phyloP scores from a whole-genome alignment of 2,888 invertebrate genomes.

The Erynnis tages region DNA sequence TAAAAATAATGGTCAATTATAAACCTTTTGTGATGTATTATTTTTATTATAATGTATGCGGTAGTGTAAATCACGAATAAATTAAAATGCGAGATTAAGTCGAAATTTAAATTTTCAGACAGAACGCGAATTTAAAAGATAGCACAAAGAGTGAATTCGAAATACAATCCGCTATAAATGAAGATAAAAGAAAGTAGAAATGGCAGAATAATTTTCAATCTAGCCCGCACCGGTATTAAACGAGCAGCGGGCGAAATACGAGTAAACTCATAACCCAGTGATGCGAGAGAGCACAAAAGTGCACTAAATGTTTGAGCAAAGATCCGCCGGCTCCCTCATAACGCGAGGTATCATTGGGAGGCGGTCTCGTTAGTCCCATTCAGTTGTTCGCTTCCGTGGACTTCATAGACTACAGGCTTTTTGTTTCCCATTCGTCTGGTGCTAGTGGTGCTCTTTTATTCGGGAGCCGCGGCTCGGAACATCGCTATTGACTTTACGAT shows the following conservation, averaged over 20 bases:
- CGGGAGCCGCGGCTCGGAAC: slow-evolving; percentile 37
- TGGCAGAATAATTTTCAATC: slow-evolving; percentile 1
- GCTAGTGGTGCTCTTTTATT: slow-evolving; percentile 43
- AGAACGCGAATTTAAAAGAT: too few species aligned
- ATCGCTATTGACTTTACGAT: slow-evolving; percentile 32
- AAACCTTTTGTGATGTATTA: background rate
- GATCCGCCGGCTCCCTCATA: slow-evolving; percentile 44
- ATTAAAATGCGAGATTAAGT: too few species aligned
- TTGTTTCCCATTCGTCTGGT: slow-evolving; percentile 46
- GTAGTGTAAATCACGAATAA: background rate
- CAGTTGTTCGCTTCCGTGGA: slow-evolving; percentile 46
- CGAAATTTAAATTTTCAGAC: too few species aligned
- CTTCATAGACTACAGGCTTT: slow-evolving; percentile 48
- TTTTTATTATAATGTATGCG: background rate
- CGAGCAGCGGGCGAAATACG: slow-evolving; percentile 4
- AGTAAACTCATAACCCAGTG: slow-evolving; percentile 22
- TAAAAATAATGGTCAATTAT: slow-evolving; percentile 8
- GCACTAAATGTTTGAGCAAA: slow-evolving; percentile 41
- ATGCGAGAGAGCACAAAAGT: slow-evolving; percentile 36
- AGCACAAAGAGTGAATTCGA: too few species aligned
- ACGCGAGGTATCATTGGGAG: slow-evolving; percentile 47
- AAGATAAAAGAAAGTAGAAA: background rate
- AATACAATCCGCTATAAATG: background rate
- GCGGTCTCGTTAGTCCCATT: slow-evolving; percentile 66
- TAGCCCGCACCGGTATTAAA: slow-evolving; percentile 14